These are phyloP conservation scores for Xyrauchen texanus DNA, from an alignment of 2,113 vertebrate species.

Conservation along the genomic window DNA sequence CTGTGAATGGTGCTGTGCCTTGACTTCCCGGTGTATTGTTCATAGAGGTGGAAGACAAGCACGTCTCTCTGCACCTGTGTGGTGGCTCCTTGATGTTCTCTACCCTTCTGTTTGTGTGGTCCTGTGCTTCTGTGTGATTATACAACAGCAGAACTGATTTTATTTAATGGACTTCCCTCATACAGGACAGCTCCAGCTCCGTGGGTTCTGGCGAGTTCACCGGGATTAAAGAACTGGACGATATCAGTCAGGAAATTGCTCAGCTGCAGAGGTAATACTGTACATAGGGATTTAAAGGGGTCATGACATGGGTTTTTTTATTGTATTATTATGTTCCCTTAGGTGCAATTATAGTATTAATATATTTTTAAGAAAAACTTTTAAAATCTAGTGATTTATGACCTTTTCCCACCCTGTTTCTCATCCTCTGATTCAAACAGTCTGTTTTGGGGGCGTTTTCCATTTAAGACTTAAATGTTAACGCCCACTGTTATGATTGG, in stretches of 20 bases:
- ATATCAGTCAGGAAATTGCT: slow-evolving; percentile 93
- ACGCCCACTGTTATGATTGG: too few relatives aligned
- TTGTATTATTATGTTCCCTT: too few relatives aligned
- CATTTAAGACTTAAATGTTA: too few relatives aligned
- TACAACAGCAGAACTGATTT: not conserved
- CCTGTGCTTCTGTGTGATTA: slow-evolving; percentile 41
- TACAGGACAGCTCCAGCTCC: slow-evolving; percentile 88
- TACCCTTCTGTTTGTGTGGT: slow-evolving; percentile 52
- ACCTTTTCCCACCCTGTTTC: too few relatives aligned
- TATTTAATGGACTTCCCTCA: slow-evolving; percentile 20
- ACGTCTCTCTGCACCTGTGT: slow-evolving; percentile 33
- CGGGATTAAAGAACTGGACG: slow-evolving; percentile 94
- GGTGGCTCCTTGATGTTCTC: slow-evolving; percentile 37
- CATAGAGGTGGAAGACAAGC: slow-evolving; percentile 47
- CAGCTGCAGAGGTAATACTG: slow-evolving; percentile 88
- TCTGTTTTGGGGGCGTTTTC: too few relatives aligned
- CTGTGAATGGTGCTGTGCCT: slow-evolving; percentile 50
- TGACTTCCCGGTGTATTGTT: slow-evolving; percentile 48
- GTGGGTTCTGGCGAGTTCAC: slow-evolving; percentile 93
- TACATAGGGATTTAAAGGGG: not conserved
- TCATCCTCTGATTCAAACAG: too few relatives aligned
- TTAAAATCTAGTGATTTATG: too few relatives aligned
- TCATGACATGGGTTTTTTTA: not conserved
- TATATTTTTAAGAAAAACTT: too few relatives aligned
- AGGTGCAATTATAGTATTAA: too few relatives aligned